Conservation (phyloP, 2,888 invertebrate genomes). For the Odontomyia ornata region DNA sequence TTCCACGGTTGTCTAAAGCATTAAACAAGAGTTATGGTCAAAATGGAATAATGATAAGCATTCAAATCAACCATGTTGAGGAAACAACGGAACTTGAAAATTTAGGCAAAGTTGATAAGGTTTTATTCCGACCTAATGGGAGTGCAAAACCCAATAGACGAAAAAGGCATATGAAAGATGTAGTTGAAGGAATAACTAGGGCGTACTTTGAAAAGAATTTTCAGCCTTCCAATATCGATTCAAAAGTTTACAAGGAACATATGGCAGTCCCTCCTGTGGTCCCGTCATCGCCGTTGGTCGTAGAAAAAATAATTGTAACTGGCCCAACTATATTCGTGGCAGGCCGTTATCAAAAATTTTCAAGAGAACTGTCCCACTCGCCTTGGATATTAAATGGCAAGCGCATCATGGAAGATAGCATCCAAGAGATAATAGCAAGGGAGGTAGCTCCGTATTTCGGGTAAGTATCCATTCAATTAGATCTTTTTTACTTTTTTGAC, state of each 20-base stretch:
- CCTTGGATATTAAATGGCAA: slow-evolving; percentile 90
- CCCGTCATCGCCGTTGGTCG: slow-evolving; percentile 57
- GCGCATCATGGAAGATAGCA: slow-evolving; percentile 83
- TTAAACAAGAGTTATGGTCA: slow-evolving; percentile 68
- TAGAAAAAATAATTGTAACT: slow-evolving; percentile 56
- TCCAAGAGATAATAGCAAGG: slow-evolving; percentile 86
- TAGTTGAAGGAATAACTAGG: slow-evolving; percentile 66
- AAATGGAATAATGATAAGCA: slow-evolving; percentile 65
- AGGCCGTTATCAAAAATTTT: slow-evolving; percentile 82
- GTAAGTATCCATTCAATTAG: slow-evolving; percentile 60
- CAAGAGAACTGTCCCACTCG: slow-evolving; percentile 87
- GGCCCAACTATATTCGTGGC: slow-evolving; percentile 62
- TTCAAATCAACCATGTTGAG: slow-evolving; percentile 61
- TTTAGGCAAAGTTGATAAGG: slow-evolving; percentile 13
- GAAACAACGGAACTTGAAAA: slow-evolving; percentile 17
- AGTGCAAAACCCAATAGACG: slow-evolving; percentile 53
- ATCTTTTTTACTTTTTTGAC: too few relatives aligned
- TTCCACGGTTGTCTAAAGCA: slow-evolving; percentile 67
- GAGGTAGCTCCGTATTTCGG: slow-evolving; percentile 70
- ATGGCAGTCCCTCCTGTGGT: slow-evolving; percentile 67
- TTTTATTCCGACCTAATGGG: slow-evolving; percentile 7
- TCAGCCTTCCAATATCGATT: slow-evolving; percentile 65
- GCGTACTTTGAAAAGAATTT: slow-evolving; percentile 71
- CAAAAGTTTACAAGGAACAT: slow-evolving; percentile 65
- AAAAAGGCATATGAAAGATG: slow-evolving; percentile 61